Base-by-base conservation (phyloP, 1,140 invertebrate species). In the Musca vetustissima region DNA sequence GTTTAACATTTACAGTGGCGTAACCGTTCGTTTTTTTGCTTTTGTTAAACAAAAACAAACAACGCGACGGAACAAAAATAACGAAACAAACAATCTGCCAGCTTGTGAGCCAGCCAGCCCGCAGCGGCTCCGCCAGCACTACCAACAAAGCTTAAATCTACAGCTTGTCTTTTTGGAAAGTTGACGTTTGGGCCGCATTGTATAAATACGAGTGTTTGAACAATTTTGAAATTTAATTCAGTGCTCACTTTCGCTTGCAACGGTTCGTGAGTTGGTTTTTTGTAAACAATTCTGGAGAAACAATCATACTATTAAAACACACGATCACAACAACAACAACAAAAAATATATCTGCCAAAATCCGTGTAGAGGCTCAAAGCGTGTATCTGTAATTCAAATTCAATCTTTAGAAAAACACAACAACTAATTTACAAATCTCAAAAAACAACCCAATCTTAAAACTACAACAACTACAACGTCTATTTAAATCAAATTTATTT, bases 121-220 rank as follows among this genome's bases (percentile, higher is more conserved):
- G 36, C 36, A 43, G 36, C 36, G 13, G 36, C 36, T 43, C 36
- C 36, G 36, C 36, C 36, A 43, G 6, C 36, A 43, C 36, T 43
- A 43, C n/a, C n/a, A n/a, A 11, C 36, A 7, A 43, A 43, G 36
- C 36, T 43, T 43, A 43, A 32, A 43, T 43, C 6, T 43, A 43
- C 36, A 43, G 36, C 36, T 43, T 43, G 36, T 43, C 36, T 43
- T 43, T 43, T 43, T 43, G 36, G 36, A 43, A 43, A 43, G 36
- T 43, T 43, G 36, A 43, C 36, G 36, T 52, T 52, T 52, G 49
- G 49, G 49, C n/a, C 25, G 24, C 13, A 15, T 36, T 17, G 57
- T 69, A 69, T 69, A 69, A 65, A 69, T 69, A 69, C 68, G 59
- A 25, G 68, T 65, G 48, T 65, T 52, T 69, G 59, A 17, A 17